These are phyloP conservation scores for Microctonus brassicae DNA, from an alignment of 2,888 invertebrate species.

Conservation along the genomic window DNA sequence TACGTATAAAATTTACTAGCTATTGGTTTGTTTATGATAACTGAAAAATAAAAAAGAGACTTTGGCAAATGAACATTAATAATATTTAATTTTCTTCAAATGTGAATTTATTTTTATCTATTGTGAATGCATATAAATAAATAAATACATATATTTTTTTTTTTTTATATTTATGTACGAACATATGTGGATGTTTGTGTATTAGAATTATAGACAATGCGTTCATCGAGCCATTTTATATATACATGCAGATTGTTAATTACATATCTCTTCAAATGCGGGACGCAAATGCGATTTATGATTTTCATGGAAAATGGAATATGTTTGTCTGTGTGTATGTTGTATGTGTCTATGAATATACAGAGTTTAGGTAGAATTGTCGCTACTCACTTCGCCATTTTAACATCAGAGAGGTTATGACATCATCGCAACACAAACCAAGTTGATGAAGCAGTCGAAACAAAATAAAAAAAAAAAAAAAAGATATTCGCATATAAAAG, in stretches of 20 bases:
- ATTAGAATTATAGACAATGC: conserved; percentile 15
- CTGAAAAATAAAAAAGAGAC: background rate
- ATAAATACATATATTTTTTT: too few species aligned
- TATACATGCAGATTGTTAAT: conserved; percentile 57
- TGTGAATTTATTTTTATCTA: background rate
- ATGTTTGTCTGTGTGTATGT: background rate
- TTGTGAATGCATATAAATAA: background rate
- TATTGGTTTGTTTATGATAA: background rate
- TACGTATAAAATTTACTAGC: background rate
- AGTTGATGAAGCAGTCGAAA: background rate
- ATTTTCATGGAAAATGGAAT: conserved; percentile 60
- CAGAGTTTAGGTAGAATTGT: background rate
- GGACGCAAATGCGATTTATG: conserved; percentile 49
- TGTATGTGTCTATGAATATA: background rate
- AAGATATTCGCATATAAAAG: background rate
- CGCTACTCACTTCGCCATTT: background rate
- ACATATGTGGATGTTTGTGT: background rate
- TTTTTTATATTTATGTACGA: too few species aligned
- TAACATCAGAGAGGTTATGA: background rate
- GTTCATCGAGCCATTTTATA: conserved; percentile 43
- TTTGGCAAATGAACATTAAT: background rate
- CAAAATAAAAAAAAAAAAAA: background rate
- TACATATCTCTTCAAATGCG: conserved; percentile 43
- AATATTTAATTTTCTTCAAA: background rate
- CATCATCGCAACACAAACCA: background rate